These are phyloP conservation scores for Agrenia bidenticulata DNA, from an alignment of 2,888 invertebrate species.

Conservation along the genomic window DNA sequence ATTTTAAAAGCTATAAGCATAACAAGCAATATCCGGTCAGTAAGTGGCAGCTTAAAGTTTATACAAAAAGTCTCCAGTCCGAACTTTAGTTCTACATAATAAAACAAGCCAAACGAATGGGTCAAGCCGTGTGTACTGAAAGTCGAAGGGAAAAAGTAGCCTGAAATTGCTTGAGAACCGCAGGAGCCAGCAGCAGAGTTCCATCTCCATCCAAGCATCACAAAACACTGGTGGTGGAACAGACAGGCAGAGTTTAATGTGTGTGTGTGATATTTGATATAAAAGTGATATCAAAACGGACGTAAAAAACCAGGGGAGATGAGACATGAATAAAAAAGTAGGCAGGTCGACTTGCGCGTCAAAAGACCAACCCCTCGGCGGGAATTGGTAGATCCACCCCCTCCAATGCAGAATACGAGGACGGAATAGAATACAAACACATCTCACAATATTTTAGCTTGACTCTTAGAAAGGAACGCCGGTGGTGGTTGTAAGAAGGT, in stretches of 20 bases:
- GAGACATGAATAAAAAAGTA: slow-evolving; percentile 23
- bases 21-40: slow-evolving; percentile 41
- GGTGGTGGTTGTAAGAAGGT: too few relatives aligned
- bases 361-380: slow-evolving; percentile 51
- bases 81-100: background rate
- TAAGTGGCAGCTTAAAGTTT: background rate
- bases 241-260: background rate
- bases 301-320: slow-evolving; percentile 1
- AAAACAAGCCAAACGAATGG: too few relatives aligned
- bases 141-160: too few relatives aligned
- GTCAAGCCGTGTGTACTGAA: too few relatives aligned
- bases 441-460: too few relatives aligned
- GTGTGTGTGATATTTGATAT: slow-evolving; percentile 15
- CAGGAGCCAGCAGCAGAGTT: background rate
- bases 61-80: background rate
- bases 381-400: slow-evolving; percentile 45
- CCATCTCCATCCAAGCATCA: slow-evolving; percentile 10
- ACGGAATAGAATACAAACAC: too few relatives aligned
- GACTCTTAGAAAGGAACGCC: too few relatives aligned
- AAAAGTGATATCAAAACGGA: slow-evolving; percentile 11
- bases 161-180: too few relatives aligned
- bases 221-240: slow-evolving; percentile 11
- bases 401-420: slow-evolving; percentile 1
- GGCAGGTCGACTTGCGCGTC: slow-evolving; percentile 49
- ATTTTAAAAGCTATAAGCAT: slow-evolving; percentile 25